These are phyloP conservation scores for Tupaia chinensis DNA, from an alignment of 2,113 vertebrate species.

Conservation along the genomic window DNA sequence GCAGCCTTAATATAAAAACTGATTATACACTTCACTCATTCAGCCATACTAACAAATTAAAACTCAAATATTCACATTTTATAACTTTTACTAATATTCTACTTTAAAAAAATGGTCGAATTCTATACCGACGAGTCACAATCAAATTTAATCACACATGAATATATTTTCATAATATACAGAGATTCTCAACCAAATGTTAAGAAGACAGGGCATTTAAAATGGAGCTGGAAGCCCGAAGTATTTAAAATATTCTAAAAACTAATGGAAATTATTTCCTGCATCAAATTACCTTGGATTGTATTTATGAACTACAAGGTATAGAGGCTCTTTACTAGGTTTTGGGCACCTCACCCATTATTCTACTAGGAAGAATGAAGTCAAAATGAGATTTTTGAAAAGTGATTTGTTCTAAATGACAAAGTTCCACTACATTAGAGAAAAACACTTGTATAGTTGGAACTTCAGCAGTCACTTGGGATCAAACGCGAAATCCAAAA, in stretches of 20 bases:
- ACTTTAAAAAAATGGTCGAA: neutral
- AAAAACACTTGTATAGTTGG: constrained; percentile 42
- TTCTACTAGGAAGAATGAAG: neutral
- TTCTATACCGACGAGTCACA: neutral
- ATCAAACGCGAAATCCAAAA: constrained; percentile 87
- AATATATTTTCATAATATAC: neutral
- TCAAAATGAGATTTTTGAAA: constrained; percentile 53
- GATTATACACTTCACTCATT: neutral
- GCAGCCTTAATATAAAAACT: neutral
- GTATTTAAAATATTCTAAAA: constrained; percentile 25
- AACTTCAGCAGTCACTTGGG: constrained; percentile 80
- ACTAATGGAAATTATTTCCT: neutral
- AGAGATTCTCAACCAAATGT: neutral
- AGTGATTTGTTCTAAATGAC: constrained; percentile 65
- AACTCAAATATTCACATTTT: neutral
- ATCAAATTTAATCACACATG: neutral
- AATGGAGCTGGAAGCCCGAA: neutral
- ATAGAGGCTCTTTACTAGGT: neutral
- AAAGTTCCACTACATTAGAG: constrained; percentile 51
- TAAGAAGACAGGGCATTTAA: neutral
- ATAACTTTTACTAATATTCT: neutral
- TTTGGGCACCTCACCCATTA: neutral
- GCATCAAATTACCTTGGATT: neutral
- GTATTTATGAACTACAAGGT: neutral
- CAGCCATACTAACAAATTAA: neutral